Conservation (phyloP, 2,888 invertebrate species). For the Scaptomyza caliginosa region DNA sequence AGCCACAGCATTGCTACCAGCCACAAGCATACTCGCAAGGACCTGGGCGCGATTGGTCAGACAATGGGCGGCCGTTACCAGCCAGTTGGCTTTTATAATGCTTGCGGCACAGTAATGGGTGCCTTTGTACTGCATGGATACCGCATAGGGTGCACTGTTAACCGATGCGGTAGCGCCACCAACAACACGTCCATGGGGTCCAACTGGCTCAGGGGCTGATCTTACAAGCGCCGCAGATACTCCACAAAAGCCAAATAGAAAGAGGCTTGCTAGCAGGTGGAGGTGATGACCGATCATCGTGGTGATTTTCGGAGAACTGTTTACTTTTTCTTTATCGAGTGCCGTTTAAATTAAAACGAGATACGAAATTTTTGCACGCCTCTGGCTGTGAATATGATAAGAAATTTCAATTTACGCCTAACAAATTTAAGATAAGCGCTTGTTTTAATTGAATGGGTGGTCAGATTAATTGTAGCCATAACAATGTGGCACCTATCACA, state of each 20-base stretch:
- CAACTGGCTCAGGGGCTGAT: slow-evolving; percentile 1
- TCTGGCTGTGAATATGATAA: slow-evolving; percentile 45
- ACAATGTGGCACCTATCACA: not conserved
- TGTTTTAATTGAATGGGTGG: slow-evolving; percentile 40
- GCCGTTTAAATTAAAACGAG: slow-evolving; percentile 62
- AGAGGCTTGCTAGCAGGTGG: slow-evolving; percentile 21
- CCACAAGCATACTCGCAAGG: slow-evolving; percentile 71
- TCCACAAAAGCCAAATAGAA: slow-evolving; percentile 32
- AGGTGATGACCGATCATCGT: slow-evolving; percentile 39
- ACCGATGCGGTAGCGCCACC: slow-evolving; percentile 73
- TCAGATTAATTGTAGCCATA: slow-evolving; percentile 35
- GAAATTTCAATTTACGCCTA: slow-evolving; percentile 51
- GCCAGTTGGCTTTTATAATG: slow-evolving; percentile 79
- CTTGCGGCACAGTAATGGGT: slow-evolving; percentile 81
- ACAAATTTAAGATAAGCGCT: slow-evolving; percentile 56
- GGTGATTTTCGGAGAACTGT: slow-evolving; percentile 65
- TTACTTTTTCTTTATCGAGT: slow-evolving; percentile 53
- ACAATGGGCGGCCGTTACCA: slow-evolving; percentile 82
- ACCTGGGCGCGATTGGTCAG: slow-evolving; percentile 65
- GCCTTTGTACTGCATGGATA: slow-evolving; percentile 76
- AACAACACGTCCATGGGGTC: slow-evolving; percentile 70
- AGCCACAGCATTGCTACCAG: slow-evolving; percentile 77
- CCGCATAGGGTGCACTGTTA: slow-evolving; percentile 78
- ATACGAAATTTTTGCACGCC: slow-evolving; percentile 29
- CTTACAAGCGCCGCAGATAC: slow-evolving; percentile 43